Base-by-base conservation (phyloP, 2,888 invertebrate species). In the Drosophila testacea region DNA sequence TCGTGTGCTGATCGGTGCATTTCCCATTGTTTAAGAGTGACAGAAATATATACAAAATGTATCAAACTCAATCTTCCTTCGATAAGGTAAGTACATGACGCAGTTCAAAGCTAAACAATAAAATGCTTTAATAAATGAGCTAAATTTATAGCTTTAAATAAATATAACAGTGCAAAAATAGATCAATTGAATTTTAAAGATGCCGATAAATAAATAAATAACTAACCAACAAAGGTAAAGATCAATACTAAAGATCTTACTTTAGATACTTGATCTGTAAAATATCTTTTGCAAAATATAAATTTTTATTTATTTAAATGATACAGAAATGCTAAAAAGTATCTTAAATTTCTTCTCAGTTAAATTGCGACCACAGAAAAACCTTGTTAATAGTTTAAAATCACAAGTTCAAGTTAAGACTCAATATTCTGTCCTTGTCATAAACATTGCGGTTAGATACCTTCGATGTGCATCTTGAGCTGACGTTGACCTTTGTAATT, bases 51-150 rank as follows among this genome's bases (percentile, higher is more conserved):
- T n/a, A 44, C 22, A 50, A 87, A 73, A 90, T 91, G 90, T 90
- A 90, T 69, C 86, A 90, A 60, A 88, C 88, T 55, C 90, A 91
- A 81, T 79, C 74, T 42, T 91, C 92, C 59, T 91, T 91, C 71
- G 91, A 91, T 73, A 91, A 92, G 92, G 91, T 91, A 79, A 56
- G 62, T 71, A 16, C n/a, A 48, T 28, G 27, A 57, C 51, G 78
- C 59, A 10, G 13, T 22, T 22, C 2, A 16, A 56, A 41, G 2
- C 4, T 4, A 6, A 30, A 27, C 22, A 42, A 32, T 42, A 6
- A 55, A 55, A 13, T 5, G 32, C n/a, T 22, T 27, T n/a, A 9
- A 10, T 27, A 32, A 32, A 32, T 7, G 4, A 30, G 5, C 5
- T 30, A 30, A 2, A 0, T 30, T 30, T 30, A 30, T 4, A 5